These are phyloP conservation scores for Ictalurus punctatus DNA, from an alignment of 2,113 vertebrate species.

Conservation along the genomic window DNA sequence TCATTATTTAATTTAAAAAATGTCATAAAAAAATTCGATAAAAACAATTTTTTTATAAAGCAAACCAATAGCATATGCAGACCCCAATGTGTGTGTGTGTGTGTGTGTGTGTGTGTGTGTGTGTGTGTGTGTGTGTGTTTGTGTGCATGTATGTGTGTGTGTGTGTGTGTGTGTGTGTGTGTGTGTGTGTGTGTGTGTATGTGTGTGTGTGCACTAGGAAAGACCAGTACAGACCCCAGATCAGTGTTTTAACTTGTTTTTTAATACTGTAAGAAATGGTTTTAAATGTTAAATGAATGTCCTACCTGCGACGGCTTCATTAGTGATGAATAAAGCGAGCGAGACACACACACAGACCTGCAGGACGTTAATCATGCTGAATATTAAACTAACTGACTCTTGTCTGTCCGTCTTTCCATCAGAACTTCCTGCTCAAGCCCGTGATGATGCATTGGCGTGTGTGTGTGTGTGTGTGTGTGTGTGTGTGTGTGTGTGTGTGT, in stretches of 20 bases:
- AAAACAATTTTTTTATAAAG: neutral
- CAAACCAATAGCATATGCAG: neutral
- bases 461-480: slow-evolving; percentile 17
- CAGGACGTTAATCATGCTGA: slow-evolving; percentile 20
- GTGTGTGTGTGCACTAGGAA: neutral
- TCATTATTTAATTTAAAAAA: too few species aligned
- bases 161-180: slow-evolving; percentile 6
- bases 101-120: slow-evolving; percentile 8
- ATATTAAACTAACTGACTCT: slow-evolving; percentile 11
- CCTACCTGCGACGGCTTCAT: slow-evolving; percentile 19
- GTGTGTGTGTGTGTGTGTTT: slow-evolving; percentile 5
- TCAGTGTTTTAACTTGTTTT: neutral
- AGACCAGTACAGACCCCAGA: neutral
- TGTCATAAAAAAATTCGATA: too few species aligned
- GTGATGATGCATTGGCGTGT: slow-evolving; percentile 19
- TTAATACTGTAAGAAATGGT: neutral
- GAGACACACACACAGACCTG: neutral
- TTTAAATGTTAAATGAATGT: neutral
- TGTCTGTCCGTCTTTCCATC: slow-evolving; percentile 10
- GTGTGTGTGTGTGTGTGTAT: slow-evolving; percentile 2
- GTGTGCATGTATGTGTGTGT: neutral
- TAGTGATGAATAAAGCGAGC: neutral
- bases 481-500: neutral
- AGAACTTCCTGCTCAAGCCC: slow-evolving; percentile 12
- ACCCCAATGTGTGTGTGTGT: neutral